Evolutionary conservation across 2,113 vertebrate genomes (phyloP), one percentile per base, ranked within the genome.

Genomic region (Mormyrus iriodes): DNA sequence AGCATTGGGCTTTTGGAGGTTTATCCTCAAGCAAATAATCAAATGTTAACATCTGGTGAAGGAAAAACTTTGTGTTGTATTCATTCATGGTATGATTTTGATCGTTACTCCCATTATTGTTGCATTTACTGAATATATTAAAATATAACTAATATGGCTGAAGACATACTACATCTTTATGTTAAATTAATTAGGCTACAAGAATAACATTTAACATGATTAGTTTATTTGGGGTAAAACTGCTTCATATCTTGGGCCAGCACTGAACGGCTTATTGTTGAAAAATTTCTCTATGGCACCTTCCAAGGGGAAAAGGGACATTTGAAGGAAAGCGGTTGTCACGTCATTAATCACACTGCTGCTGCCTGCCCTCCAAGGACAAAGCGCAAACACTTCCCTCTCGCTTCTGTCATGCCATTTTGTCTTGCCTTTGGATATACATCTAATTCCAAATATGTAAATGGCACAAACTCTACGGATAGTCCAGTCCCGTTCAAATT

Each of bases 261-360:
- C 31, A 79, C 73, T 42, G 35, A 79, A 2, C 73, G 10, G 31
- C 21, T 9, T 24, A 48, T 49, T 85, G 24, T 46, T 49, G 82
- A 79, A 79, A 39, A 39, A 24, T 92, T 92, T 89, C 92, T 90
- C 89, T 88, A 90, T 87, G 82, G 87, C 89, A 90, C 88, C 90
- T 92, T 92, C 90, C 83, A 89, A 92, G 93, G 89, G 85, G 31
- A 53, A 65, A 90, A 90, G 85, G 88, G 89, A 92, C 85, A 52
- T 52, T 89, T 92, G 91, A 91, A 88, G 90, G 91, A 91, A 94
- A 93, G 91, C 90, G 89, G 88, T 90, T 92, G 91, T 94, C 94
- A 93, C 86, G 88, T 93, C 90, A 93, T 95, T 94, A 93, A 93
- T 94, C 93, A 93, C 89, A 90, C 92, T 93, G 92, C 92, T 93